Percentiles rank a stretch among this genome's conserved stretches.
These are phyloP conservation scores for Artibeus jamaicensis DNA, from an alignment of 2,797 vertebrate genomes.

Conservation along the genomic window DNA sequence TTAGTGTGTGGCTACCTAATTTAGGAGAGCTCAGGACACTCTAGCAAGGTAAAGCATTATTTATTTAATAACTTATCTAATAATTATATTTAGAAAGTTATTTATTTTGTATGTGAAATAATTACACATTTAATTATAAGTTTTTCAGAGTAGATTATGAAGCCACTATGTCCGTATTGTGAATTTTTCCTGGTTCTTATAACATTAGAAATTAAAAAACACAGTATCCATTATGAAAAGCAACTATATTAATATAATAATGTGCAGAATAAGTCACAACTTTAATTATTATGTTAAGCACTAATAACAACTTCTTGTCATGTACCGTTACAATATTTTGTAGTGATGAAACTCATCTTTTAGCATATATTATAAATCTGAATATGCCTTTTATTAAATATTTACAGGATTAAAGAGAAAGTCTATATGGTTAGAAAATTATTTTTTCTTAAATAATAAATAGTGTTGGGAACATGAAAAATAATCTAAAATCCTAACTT, in stretches of 20 bases:
- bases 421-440: conserved; percentile 1
- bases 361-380: not conserved
- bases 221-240: not conserved
- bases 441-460: not conserved
- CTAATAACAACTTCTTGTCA: not conserved
- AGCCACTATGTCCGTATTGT: not conserved
- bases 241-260: not conserved
- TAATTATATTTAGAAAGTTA: not conserved
- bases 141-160: conserved; percentile 9
- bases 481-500: conserved; percentile 8
- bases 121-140: not conserved
- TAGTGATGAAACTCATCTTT: not conserved
- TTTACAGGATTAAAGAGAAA: conserved; percentile 11
- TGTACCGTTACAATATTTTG: not conserved
- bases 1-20: not conserved
- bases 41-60: not conserved
- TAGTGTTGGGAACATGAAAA: conserved; percentile 37
- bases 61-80: conserved; percentile 11
- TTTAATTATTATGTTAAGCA: conserved; percentile 5
- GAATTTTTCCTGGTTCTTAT: conserved; percentile 4
- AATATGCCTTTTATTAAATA: conserved; percentile 20
- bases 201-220: conserved; percentile 25
- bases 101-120: not conserved
- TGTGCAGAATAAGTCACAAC: not conserved
- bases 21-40: not conserved